A percentile compares a stretch with the other conserved stretches of the same genome.
Evolutionary conservation across 2,797 vertebrate species (phyloP).

Genomic region (Rhyacichthys aspro): DNA sequence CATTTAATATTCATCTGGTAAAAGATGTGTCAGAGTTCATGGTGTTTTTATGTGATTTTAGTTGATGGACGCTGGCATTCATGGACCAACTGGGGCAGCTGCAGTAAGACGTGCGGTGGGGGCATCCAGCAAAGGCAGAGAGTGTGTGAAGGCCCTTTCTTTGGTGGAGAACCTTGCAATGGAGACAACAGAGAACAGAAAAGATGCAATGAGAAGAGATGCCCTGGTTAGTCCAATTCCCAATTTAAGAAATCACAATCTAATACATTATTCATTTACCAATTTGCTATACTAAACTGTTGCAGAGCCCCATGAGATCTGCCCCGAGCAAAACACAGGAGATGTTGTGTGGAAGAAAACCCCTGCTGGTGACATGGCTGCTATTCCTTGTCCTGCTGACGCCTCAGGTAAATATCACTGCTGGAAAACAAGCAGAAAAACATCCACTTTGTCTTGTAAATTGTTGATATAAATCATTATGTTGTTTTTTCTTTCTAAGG

Average conservation of each 20-base stretch:
- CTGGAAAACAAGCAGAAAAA: not conserved
- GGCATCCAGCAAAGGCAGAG: conserved; percentile 90
- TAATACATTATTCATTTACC: not conserved
- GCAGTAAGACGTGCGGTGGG: conserved; percentile 90
- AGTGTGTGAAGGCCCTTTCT: conserved; percentile 90
- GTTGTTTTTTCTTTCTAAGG: conserved; percentile 73
- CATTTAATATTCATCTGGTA: not conserved
- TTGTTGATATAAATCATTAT: not conserved
- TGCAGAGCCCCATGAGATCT: conserved; percentile 95
- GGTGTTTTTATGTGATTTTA: conserved; percentile 56
- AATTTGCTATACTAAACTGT: conserved; percentile 3
- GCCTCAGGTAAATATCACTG: conserved; percentile 84
- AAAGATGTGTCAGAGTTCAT: conserved; percentile 23
- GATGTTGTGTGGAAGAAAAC: conserved; percentile 93
- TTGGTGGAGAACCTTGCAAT: conserved; percentile 87
- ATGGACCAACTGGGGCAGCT: conserved; percentile 92
- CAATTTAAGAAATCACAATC: not conserved
- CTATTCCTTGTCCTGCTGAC: conserved; percentile 88
- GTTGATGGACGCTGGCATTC: conserved; percentile 94
- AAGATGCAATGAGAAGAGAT: conserved; percentile 90
- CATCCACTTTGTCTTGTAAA: not conserved
- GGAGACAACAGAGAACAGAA: conserved; percentile 89
- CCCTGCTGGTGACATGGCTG: conserved; percentile 88
- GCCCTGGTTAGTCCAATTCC: conserved; percentile 84
- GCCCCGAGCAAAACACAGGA: conserved; percentile 87